Conservation (phyloP, 2,888 invertebrate genomes). For the Drosophila greeni region DNA sequence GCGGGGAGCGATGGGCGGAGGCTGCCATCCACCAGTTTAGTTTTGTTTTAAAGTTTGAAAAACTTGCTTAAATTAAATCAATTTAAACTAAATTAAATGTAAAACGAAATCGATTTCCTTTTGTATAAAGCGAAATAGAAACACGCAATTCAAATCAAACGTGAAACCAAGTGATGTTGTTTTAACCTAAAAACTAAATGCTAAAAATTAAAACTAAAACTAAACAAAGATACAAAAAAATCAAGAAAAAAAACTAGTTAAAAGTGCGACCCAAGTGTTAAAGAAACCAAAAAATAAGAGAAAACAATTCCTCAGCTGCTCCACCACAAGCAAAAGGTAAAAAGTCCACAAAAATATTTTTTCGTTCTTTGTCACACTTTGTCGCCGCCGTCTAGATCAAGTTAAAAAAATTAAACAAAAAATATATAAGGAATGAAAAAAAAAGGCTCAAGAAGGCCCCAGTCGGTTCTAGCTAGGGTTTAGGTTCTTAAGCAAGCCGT, state of each 20-base stretch:
- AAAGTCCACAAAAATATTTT: slow-evolving; percentile 45
- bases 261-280: slow-evolving; percentile 67
- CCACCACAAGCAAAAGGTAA: slow-evolving; percentile 64
- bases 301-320: slow-evolving; percentile 59
- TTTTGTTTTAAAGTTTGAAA: slow-evolving; percentile 43
- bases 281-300: slow-evolving; percentile 45
- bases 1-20: slow-evolving; percentile 24
- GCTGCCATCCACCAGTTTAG: slow-evolving; percentile 42
- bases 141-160: slow-evolving; percentile 76
- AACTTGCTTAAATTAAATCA: slow-evolving; percentile 47
- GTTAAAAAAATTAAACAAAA: slow-evolving; percentile 18
- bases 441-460: slow-evolving; percentile 21
- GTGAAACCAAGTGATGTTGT: slow-evolving; percentile 78
- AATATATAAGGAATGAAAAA: slow-evolving; percentile 1
- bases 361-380: slow-evolving; percentile 46
- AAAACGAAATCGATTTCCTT: slow-evolving; percentile 53
- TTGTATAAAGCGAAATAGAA: slow-evolving; percentile 49
- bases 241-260: slow-evolving; percentile 57
- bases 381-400: slow-evolving; percentile 49
- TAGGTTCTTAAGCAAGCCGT: slow-evolving; percentile 54
- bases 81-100: slow-evolving; percentile 44
- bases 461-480: slow-evolving; percentile 68
- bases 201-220: slow-evolving; percentile 33
- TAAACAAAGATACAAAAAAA: slow-evolving; percentile 20
- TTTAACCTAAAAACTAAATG: slow-evolving; percentile 57